Evolutionary conservation across 2,888 invertebrate species (phyloP), one percentile per base, ranked within the genome.

Genomic region (Mimas tiliae): DNA sequence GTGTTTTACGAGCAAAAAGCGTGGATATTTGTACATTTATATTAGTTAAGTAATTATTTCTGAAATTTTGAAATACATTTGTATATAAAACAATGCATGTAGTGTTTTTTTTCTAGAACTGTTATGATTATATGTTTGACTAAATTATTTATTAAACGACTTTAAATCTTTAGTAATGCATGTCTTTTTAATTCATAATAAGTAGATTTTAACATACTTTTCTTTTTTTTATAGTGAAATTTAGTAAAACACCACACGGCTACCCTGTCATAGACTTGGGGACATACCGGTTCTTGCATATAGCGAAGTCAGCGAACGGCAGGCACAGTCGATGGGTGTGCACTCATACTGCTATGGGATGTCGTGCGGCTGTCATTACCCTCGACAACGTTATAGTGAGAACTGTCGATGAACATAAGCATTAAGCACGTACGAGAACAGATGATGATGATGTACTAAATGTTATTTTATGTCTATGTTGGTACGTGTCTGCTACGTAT

Each of bases 211-310:
- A 50, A 50, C 9, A 7, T 50, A 8, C 0, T 42, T 21, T 53
- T 52, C 4, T 38, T 33, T 52, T 16, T 55, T 64, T 52, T 38
- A 12, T 6, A 58, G 58, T 77, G 33, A 68, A 66, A 51, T 81
- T 78, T 63, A 70, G 72, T 4, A 71, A 4, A 14, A 80, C 78
- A 7, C 27, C 69, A 0, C 83, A 86, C 4, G 27, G 27, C 0
- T 84, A 82, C 62, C 80, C 78, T 3, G 77, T 84, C 3, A 76
- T 87, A 65, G 69, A 73, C 64, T 47, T 86, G 62, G 87, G 86
- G 0, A 69, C 76, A 3, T 86, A 88, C 68, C 77, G 83, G 58
- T 87, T 85, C 68, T 76, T 69, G 19, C 72, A 74, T 38, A 69
- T 70, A 3, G 62, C 55, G 0, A 67, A 68, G 12, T 73, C 72